Evolutionary conservation across 1,140 invertebrate species (phyloP), one percentile per base, ranked within the genome.

Genomic region (Acyrthosiphon pisum): DNA sequence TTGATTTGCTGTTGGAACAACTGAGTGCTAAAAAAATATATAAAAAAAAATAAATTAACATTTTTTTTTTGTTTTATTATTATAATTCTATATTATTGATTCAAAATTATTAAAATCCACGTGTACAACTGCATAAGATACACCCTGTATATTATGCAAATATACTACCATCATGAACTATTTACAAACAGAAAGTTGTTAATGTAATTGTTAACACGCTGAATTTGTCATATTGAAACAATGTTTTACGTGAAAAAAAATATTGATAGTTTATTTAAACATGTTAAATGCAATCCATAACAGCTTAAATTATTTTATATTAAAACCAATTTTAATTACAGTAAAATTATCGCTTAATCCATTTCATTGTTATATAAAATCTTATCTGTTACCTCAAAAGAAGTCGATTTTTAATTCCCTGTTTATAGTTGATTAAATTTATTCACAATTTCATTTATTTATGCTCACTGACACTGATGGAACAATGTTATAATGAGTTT

Each of bases 271-370:
- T 56, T 8, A 56, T 8, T 56, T 56, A 56, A 56, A 56, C 56
- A 56, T 23, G 14, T 76, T 18, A 76, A 76, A 76, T n/a, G 18
- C n/a, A 76, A 76, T 6, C 60, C 60, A 76, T 76, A 76, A 6
- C 4, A 76, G 30, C 30, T 68, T 30, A 68, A 68, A 68, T n/a
- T 68, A 68, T 76, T 68, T n/a, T 68, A 30, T 18, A n/a, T 35
- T 53, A 76, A 76, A 76, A n/a, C n/a, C n/a, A n/a, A 76, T 76
- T 76, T 76, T 76, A 76, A 76, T 76, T 76, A 35, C 60, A 35
- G n/a, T n/a, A n/a, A 76, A 76, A 35, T 76, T n/a, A 76, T 76
- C 14, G 2, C 30, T 76, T 76, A 6, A 76, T 76, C 11, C 6
- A 35, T n/a, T 76, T 18, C 6, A 76, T 3, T 76, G 14, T n/a